Percentiles rank a stretch among this genome's conserved stretches.
Evolutionary conservation across 2,797 vertebrate species (phyloP).

Genomic region (Benthosema pterotum): DNA sequence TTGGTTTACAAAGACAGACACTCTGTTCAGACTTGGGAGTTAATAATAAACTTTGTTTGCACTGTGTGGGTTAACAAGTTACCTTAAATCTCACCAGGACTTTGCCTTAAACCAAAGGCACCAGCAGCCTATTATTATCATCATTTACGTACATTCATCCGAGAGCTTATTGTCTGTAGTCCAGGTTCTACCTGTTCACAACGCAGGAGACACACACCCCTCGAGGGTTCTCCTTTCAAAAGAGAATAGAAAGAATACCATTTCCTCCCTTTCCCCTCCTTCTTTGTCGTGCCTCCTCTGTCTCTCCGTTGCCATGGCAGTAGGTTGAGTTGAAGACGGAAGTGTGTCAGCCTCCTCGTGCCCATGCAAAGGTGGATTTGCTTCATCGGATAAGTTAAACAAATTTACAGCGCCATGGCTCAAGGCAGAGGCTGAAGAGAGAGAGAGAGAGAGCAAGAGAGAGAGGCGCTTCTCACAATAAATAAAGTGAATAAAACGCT

Average conservation of each 20-base stretch:
- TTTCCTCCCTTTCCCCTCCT: constrained; percentile 4
- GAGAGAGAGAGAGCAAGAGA: neutral
- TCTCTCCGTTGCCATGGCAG: constrained; percentile 71
- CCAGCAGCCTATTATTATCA: no score
- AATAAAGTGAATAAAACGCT: constrained; percentile 15
- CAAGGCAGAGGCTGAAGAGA: neutral
- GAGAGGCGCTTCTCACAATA: constrained; percentile 4
- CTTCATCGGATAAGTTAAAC: constrained; percentile 65
- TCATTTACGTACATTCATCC: no score
- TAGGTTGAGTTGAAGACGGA: constrained; percentile 55
- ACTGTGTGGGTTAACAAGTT: no score
- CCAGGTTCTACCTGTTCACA: no score
- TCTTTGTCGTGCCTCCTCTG: constrained; percentile 49
- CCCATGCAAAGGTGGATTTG: constrained; percentile 74
- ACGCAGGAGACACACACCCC: constrained; percentile 39
- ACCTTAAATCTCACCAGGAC: no score
- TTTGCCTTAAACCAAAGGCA: no score
- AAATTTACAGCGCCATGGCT: constrained; percentile 52
- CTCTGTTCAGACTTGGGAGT: no score
- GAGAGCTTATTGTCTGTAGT: no score
- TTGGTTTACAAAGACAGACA: no score
- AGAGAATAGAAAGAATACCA: no score
- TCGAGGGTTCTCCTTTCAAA: constrained; percentile 28
- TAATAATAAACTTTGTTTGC: no score
- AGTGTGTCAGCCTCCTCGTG: constrained; percentile 47